These are phyloP conservation scores for Aethina tumida DNA, from an alignment of 1,140 invertebrate genomes.

Conservation along the genomic window DNA sequence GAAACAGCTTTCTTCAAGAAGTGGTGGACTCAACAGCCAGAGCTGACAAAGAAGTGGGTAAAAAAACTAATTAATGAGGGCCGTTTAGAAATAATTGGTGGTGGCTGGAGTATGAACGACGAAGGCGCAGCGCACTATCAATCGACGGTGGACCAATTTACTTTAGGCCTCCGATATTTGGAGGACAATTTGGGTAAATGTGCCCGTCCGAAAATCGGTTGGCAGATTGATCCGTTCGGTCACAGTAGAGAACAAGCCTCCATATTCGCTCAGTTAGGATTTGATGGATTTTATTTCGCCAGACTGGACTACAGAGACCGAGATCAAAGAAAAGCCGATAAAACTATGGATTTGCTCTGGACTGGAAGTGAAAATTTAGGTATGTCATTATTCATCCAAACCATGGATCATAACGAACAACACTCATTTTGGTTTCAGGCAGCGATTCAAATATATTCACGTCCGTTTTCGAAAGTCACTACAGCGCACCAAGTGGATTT, in stretches of 20 bases:
- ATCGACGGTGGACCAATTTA: slow-evolving; percentile 76
- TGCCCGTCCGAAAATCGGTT: slow-evolving; percentile 66
- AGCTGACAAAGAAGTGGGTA: slow-evolving; percentile 37
- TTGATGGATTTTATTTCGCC: slow-evolving; percentile 80
- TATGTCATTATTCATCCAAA: slow-evolving; percentile 19
- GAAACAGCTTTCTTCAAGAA: slow-evolving; percentile 43
- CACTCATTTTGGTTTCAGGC: too few species aligned
- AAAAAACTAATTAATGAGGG: slow-evolving; percentile 42
- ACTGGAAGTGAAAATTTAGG: slow-evolving; percentile 58
- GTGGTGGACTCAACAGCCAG: slow-evolving; percentile 57
- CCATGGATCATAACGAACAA: too few species aligned
- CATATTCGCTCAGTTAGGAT: slow-evolving; percentile 71
- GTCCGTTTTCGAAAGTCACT: slow-evolving; percentile 33
- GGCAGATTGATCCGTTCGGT: slow-evolving; percentile 92
- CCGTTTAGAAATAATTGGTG: slow-evolving; percentile 63
- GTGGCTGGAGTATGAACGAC: slow-evolving; percentile 71
- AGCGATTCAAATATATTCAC: slow-evolving; percentile 17
- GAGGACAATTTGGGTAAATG: slow-evolving; percentile 71
- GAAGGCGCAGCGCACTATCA: slow-evolving; percentile 71
- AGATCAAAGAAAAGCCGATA: slow-evolving; percentile 42
- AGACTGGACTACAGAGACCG: slow-evolving; percentile 86
- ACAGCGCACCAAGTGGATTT: slow-evolving; percentile 58
- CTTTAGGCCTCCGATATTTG: slow-evolving; percentile 47
- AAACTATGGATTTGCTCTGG: slow-evolving; percentile 80
- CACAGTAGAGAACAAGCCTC: slow-evolving; percentile 82